Conservation (phyloP, 2,797 vertebrate genomes). For the Sebastes hopkinsi region DNA sequence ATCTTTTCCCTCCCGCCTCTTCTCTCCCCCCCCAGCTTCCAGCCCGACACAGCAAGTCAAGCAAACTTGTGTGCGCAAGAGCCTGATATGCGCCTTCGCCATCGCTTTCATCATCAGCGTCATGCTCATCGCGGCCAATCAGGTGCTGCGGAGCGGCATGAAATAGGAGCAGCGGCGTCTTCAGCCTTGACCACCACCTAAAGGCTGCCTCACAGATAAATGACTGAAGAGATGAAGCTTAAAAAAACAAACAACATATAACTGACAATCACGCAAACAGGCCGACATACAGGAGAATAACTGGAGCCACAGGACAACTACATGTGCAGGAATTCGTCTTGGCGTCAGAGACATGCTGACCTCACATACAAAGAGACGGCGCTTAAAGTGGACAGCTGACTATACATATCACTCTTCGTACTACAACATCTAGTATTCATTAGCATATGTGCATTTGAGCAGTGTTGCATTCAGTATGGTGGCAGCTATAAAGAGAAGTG, state of each 20-base stretch:
- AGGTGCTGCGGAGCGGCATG: slow-evolving; percentile 98
- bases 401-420: slow-evolving; percentile 67
- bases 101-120: slow-evolving; percentile 99
- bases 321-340: slow-evolving; percentile 20
- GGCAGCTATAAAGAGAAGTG: slow-evolving; percentile 69
- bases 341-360: slow-evolving; percentile 10
- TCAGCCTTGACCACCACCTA: slow-evolving; percentile 45
- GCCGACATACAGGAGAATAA: background rate
- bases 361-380: slow-evolving; percentile 13
- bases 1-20: background rate
- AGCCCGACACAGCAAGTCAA: slow-evolving; percentile 98
- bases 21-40: slow-evolving; percentile 67
- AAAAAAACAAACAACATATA: slow-evolving; percentile 5
- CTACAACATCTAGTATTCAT: slow-evolving; percentile 56
- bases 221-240: slow-evolving; percentile 30
- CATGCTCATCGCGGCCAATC: slow-evolving; percentile 98
- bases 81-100: slow-evolving; percentile 97
- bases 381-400: slow-evolving; percentile 36
- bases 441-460: slow-evolving; percentile 61
- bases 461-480: slow-evolving; percentile 61
- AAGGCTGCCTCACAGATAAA: slow-evolving; percentile 41
- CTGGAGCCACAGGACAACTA: slow-evolving; percentile 19
- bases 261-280: slow-evolving; percentile 51
- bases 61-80: slow-evolving; percentile 97
- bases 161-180: slow-evolving; percentile 79